These are phyloP conservation scores for Geothlypis trichas DNA, from an alignment of 2,113 vertebrate species.

Conservation along the genomic window DNA sequence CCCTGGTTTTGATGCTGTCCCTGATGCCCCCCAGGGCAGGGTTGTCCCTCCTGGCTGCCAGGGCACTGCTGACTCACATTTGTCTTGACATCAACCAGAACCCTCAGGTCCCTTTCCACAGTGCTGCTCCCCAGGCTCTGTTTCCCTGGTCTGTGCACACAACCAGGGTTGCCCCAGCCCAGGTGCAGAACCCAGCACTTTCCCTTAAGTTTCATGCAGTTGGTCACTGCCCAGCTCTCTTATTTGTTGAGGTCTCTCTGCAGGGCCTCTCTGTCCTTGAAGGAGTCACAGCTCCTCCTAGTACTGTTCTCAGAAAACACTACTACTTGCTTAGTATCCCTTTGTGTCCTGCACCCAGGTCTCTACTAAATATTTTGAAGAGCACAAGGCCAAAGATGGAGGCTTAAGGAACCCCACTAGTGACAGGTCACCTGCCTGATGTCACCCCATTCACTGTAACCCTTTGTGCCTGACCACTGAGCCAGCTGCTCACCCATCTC, in stretches of 20 bases:
- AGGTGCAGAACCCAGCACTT: background rate
- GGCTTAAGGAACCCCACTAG: background rate
- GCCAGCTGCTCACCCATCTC: background rate
- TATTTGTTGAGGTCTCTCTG: background rate
- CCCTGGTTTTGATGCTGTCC: fast-evolving
- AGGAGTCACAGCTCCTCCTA: background rate
- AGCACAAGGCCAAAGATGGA: background rate
- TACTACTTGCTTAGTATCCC: background rate
- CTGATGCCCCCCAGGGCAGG: fast-evolving
- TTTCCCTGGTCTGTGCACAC: background rate
- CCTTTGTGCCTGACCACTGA: background rate
- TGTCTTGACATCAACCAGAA: too few species aligned
- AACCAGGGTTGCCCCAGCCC: background rate
- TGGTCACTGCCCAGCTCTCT: background rate
- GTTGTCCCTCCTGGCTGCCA: background rate
- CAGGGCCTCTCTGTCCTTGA: background rate
- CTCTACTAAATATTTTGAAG: background rate
- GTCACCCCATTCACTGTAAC: background rate
- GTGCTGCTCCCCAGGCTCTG: background rate
- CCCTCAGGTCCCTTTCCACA: background rate
- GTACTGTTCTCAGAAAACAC: background rate
- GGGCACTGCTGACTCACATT: background rate
- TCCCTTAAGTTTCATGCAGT: fast-evolving
- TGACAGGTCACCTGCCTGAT: background rate
- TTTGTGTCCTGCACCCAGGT: background rate